Evolutionary conservation across 2,113 vertebrate genomes (phyloP), one percentile per base, ranked within the genome.

Genomic region (Ariopsis seemanni): DNA sequence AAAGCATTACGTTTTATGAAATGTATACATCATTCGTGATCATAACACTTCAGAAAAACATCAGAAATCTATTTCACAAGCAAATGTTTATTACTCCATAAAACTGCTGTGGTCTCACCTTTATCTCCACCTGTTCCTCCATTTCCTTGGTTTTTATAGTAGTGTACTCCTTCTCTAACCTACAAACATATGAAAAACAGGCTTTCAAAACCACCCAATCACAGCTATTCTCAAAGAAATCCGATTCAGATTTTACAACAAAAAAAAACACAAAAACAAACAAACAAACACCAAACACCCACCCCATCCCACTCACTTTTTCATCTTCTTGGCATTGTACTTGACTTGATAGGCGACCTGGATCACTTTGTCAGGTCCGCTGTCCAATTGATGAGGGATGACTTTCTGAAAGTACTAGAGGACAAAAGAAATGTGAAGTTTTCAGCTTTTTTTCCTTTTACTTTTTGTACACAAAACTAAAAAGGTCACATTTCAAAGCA

Each of bases 291-390:
- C n/a, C n/a, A n/a, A n/a, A n/a, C n/a, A n/a, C 34, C 1, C 42
- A 42, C 42, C 42, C 42, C 42, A 42, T 0, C 42, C 42, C 86
- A 94, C 97, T 94, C 95, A 99, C 98, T 99, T 99, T 94, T 99
- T 99, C 98, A 99, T 99, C 95, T 99, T 99, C 96, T 99, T 99
- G 93, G 95, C 95, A 77, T 99, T 99, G 95, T 99, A 99, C 94
- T 99, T 99, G 93, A 99, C 97, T 95, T 99, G 98, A 92, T 98
- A 99, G 90, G 98, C 97, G 90, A 95, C 95, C 94, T 96, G 97
- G 90, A 99, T 99, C 93, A 99, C 96, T 91, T 97, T 99, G 91
- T 99, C 98, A 85, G 98, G 97, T 86, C 97, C 96, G 63, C 96
- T 96, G 93, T 99, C 97, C 89, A 99, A 95, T 94, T 99, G 98